A percentile compares a stretch with the other conserved stretches of the same genome.
Conservation (phyloP, 1,140 invertebrate species). For the Cyclina sinensis region DNA sequence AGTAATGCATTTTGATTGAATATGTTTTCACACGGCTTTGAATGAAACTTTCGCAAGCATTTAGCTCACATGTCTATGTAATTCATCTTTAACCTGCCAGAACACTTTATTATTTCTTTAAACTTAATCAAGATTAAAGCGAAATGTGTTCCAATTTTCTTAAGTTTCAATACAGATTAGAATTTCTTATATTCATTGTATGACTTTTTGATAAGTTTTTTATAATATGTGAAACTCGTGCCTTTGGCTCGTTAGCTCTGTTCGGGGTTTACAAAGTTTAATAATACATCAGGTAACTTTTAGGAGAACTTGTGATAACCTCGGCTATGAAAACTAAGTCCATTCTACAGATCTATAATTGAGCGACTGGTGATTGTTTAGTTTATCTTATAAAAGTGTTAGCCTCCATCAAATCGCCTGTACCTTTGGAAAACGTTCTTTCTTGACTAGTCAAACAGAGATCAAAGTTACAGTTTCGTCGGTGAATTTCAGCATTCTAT, state of each 20-base stretch:
- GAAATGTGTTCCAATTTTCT: conserved; percentile 8
- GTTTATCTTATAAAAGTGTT: too few species aligned
- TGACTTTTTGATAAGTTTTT: background rate
- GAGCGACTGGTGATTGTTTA: too few species aligned
- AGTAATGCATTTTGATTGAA: background rate
- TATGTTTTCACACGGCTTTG: background rate
- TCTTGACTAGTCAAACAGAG: too few species aligned
- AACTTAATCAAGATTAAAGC: background rate
- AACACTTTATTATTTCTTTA: background rate
- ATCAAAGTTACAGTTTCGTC: too few species aligned
- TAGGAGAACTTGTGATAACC: too few species aligned
- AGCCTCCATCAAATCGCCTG: too few species aligned
- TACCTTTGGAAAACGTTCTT: too few species aligned
- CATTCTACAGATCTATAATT: too few species aligned
- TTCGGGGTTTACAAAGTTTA: too few species aligned
- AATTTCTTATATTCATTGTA: background rate
- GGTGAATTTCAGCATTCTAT: too few species aligned
- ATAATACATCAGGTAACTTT: background rate
- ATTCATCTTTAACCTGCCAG: background rate
- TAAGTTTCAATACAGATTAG: background rate
- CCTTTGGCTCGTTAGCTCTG: too few species aligned
- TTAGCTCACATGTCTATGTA: background rate
- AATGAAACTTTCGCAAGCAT: background rate
- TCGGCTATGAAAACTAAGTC: too few species aligned
- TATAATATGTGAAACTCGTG: background rate